Conservation (phyloP, 2,113 vertebrate genomes). For the Trichechus manatus region DNA sequence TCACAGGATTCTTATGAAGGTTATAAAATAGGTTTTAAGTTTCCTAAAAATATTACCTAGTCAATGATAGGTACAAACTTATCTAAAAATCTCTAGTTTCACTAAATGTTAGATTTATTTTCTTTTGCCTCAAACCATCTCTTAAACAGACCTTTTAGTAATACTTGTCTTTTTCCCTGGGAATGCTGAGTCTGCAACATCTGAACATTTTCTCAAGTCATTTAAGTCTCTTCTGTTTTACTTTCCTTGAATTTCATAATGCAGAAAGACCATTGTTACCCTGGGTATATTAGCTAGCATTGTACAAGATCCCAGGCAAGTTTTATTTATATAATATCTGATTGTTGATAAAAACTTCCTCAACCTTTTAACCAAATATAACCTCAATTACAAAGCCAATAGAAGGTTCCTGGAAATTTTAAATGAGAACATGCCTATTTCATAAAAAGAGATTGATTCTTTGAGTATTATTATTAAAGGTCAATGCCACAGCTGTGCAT, state of each 20-base stretch:
- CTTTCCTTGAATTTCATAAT: neutral
- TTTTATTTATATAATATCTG: constrained; percentile 44
- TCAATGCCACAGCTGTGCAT: constrained; percentile 78
- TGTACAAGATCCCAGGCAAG: neutral
- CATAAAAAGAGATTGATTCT: constrained; percentile 60
- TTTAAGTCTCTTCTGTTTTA: constrained; percentile 40
- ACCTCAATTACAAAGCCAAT: constrained; percentile 63
- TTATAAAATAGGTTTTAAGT: neutral
- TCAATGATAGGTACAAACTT: neutral
- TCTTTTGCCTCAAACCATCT: neutral
- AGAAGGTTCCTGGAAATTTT: constrained; percentile 65
- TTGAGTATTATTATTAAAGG: constrained; percentile 77
- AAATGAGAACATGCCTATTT: constrained; percentile 62
- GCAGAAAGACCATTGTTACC: neutral
- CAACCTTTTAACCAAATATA: constrained; percentile 61
- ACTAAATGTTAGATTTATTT: neutral
- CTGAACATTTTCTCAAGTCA: neutral
- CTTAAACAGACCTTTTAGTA: neutral
- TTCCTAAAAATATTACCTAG: neutral
- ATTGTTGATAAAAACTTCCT: constrained; percentile 42
- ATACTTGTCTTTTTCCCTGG: neutral
- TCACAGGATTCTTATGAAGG: neutral
- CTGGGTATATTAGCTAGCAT: neutral
- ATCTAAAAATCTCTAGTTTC: neutral
- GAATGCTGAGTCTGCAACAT: neutral